Conservation (phyloP, 2,888 invertebrate genomes). For the Drosophila subquinaria region DNA sequence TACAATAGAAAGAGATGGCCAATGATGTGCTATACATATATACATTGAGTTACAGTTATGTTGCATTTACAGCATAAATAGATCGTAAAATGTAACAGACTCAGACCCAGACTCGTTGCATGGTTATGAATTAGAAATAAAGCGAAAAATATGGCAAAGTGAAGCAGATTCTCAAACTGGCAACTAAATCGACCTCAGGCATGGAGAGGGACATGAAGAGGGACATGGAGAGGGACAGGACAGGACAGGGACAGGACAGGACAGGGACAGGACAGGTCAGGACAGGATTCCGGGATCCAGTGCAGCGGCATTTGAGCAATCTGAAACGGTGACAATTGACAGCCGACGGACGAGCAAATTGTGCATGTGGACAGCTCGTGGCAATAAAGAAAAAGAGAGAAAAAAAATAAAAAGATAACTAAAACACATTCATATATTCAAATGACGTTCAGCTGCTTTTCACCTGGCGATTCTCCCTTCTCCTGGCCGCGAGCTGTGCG, state of each 20-base stretch:
- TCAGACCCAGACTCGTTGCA: slow-evolving; percentile 11
- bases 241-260: background rate
- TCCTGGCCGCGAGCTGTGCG: slow-evolving; percentile 2
- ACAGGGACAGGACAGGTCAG: slow-evolving; percentile 4
- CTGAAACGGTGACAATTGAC: slow-evolving; percentile 76
- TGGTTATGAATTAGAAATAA: slow-evolving; percentile 50
- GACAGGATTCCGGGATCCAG: background rate
- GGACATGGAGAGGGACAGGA: background rate
- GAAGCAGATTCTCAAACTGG: slow-evolving; percentile 16
- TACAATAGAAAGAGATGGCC: slow-evolving; percentile 41
- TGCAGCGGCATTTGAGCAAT: slow-evolving; percentile 55
- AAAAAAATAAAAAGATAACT: slow-evolving; percentile 2
- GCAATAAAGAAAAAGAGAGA: slow-evolving; percentile 1
- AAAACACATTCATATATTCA: slow-evolving; percentile 59
- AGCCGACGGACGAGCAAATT: slow-evolving; percentile 49
- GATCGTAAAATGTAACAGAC: slow-evolving; percentile 29
- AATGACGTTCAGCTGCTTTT: slow-evolving; percentile 65
- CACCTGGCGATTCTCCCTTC: slow-evolving; percentile 11
- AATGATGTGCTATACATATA: background rate
- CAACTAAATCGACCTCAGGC: slow-evolving; percentile 30
- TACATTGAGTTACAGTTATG: background rate
- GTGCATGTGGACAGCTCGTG: slow-evolving; percentile 37
- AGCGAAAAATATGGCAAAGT: slow-evolving; percentile 37
- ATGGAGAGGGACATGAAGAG: background rate
- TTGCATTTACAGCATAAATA: slow-evolving; percentile 7